A percentile compares a stretch with the other conserved stretches of the same genome.
These are phyloP conservation scores for Sprattus sprattus DNA, from an alignment of 2,113 vertebrate genomes.

Conservation along the genomic window DNA sequence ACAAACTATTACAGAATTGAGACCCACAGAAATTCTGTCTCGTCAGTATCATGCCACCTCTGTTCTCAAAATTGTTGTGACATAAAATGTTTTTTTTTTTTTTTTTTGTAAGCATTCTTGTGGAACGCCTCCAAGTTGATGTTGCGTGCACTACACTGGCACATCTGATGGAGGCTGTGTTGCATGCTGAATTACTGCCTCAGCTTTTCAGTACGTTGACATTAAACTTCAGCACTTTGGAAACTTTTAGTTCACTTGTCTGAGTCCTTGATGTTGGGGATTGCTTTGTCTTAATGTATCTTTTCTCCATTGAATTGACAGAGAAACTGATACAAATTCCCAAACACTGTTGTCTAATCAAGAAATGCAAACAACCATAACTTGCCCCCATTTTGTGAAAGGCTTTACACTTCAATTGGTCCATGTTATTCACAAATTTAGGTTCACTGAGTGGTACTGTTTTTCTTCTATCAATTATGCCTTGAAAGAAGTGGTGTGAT, in stretches of 20 bases:
- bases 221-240: slow-evolving; percentile 4
- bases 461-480: no score
- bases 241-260: not conserved
- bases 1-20: not conserved
- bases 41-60: not conserved
- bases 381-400: no score
- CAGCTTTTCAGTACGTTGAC: not conserved
- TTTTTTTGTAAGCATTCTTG: not conserved
- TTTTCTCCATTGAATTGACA: not conserved
- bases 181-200: not conserved
- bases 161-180: not conserved
- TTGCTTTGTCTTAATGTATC: not conserved
- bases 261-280: not conserved
- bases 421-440: no score
- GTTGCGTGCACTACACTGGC: not conserved
- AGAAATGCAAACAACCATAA: no score
- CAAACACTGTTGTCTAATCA: not conserved
- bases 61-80: not conserved
- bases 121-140: not conserved
- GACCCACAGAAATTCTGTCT: no score
- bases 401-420: no score
- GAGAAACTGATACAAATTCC: not conserved
- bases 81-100: not conserved
- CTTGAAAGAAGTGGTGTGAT: no score
- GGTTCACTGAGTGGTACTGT: no score